These are phyloP conservation scores for Tuberolachnus salignus DNA, from an alignment of 2,888 invertebrate species.

Conservation along the genomic window DNA sequence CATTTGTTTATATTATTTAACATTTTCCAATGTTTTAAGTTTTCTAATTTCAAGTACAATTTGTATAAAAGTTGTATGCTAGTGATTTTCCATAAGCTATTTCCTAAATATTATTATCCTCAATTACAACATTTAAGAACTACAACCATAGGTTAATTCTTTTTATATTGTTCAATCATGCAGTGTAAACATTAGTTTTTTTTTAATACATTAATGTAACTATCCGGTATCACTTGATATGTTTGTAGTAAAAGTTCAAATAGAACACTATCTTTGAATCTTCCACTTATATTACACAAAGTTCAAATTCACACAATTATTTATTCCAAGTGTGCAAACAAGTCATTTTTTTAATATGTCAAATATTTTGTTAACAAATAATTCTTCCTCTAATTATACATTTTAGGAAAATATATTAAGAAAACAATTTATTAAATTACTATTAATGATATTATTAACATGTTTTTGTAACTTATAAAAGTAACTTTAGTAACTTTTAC, in stretches of 20 bases:
- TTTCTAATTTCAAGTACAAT: constrained; percentile 30
- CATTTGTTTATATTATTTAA: background rate
- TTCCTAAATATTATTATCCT: background rate
- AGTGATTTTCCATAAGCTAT: constrained; percentile 25
- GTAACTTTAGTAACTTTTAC: too few species aligned
- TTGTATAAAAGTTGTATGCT: background rate
- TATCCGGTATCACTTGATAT: constrained; percentile 6
- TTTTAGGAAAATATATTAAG: too few species aligned
- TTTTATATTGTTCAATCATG: constrained; percentile 24
- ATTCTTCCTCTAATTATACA: too few species aligned
- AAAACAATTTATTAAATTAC: too few species aligned
- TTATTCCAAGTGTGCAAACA: background rate
- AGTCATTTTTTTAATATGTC: constrained; percentile 10
- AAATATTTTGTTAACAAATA: constrained; percentile 3
- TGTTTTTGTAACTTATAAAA: too few species aligned
- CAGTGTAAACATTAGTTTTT: background rate
- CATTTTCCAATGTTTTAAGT: background rate
- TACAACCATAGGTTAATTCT: constrained; percentile 3
- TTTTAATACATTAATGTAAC: background rate
- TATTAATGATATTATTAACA: too few species aligned
- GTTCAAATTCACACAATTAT: constrained; percentile 17
- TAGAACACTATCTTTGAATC: constrained; percentile 29
- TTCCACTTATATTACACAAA: constrained; percentile 8
- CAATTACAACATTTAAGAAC: background rate
- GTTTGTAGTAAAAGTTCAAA: constrained; percentile 18